phyloP scores from a whole-genome alignment of 2,113 vertebrate species.

The Menura novaehollandiae region DNA sequence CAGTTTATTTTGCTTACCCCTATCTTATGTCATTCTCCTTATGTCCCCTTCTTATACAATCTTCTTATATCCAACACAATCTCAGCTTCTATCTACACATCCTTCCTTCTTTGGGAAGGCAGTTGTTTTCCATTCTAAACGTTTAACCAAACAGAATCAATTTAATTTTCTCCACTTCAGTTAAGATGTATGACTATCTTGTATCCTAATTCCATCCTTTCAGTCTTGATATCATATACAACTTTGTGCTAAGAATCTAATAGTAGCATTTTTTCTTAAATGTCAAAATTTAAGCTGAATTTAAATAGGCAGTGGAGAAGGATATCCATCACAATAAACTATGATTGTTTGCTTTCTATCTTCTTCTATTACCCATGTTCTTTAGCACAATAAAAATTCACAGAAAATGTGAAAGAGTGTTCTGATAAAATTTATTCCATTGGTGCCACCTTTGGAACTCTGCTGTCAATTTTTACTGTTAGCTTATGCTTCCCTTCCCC shows the following conservation, averaged over 20 bases:
- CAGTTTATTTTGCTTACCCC: not conserved
- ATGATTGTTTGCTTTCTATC: not conserved
- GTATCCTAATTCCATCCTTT: not conserved
- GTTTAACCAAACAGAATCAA: not conserved
- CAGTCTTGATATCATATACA: not conserved
- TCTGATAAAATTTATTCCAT: not conserved
- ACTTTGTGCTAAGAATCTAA: not conserved
- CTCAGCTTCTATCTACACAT: not conserved
- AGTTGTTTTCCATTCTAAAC: not conserved
- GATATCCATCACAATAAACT: constrained; percentile 31
- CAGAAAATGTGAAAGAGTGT: not conserved
- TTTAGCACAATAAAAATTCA: not conserved
- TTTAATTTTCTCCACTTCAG: constrained; percentile 22
- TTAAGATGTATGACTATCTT: not conserved
- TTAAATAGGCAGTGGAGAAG: not conserved
- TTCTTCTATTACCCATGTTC: not conserved
- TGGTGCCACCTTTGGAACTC: not conserved
- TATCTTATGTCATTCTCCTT: not conserved
- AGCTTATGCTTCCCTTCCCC: not conserved
- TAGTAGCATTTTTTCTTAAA: not conserved
- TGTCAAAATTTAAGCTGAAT: constrained; percentile 11
- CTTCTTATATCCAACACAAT: not conserved
- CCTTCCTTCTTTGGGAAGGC: not conserved
- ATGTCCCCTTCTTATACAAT: not conserved
- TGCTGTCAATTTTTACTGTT: not conserved